Evolutionary conservation across 2,888 invertebrate species (phyloP).

Genomic region (Smittia aterrima): DNA sequence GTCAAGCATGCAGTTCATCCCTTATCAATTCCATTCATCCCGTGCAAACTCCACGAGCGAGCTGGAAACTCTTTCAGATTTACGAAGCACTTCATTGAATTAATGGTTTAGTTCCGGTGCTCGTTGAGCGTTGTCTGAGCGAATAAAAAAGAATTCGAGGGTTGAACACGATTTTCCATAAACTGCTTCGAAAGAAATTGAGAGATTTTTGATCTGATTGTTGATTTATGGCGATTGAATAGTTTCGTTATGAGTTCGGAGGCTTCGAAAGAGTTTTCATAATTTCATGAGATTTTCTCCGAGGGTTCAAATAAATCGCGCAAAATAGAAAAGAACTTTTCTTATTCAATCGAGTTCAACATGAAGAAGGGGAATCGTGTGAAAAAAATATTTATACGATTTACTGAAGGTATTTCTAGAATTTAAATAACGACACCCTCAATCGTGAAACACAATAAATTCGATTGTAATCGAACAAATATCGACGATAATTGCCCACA

Average conservation of each 20-base stretch:
- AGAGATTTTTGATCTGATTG: conserved; percentile 3
- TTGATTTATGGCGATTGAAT: conserved; percentile 38
- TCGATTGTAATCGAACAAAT: conserved; percentile 27
- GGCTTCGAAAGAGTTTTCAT: background rate
- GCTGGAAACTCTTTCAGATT: background rate
- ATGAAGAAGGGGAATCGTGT: background rate
- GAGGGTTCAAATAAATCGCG: background rate
- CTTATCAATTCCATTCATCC: conserved; percentile 23
- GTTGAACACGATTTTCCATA: conserved; percentile 14
- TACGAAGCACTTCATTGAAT: conserved; percentile 39
- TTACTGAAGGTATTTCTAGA: background rate
- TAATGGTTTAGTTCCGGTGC: conserved; percentile 37
- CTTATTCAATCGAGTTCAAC: background rate
- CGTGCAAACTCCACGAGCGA: background rate
- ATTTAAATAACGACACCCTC: background rate
- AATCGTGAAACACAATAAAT: background rate
- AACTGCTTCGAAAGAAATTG: background rate
- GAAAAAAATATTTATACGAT: background rate
- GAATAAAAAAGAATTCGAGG: conserved; percentile 27
- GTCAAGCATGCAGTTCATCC: conserved; percentile 39
- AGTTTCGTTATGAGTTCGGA: background rate
- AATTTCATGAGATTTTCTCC: background rate
- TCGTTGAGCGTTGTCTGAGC: conserved; percentile 23
- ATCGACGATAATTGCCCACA: conserved; percentile 37
- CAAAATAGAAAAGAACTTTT: background rate